These are phyloP conservation scores for human (Homo sapiens) DNA, from an alignment of 2,113 vertebrate genomes.

Conservation along the genomic window DNA sequence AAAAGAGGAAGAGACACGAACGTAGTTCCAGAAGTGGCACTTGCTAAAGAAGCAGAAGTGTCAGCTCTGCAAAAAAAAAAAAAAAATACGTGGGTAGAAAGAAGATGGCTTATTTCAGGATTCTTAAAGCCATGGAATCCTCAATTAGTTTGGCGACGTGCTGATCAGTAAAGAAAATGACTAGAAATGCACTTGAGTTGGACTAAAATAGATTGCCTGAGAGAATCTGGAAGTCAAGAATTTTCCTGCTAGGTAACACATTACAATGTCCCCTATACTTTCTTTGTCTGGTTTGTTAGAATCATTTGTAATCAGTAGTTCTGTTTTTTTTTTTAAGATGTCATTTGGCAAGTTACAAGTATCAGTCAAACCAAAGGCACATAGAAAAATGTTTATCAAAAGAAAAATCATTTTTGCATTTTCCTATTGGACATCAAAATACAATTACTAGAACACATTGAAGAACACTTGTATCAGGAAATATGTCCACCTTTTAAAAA, in stretches of 20 bases:
- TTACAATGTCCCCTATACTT: neutral
- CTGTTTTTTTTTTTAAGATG: neutral
- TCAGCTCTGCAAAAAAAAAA: neutral
- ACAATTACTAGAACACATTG: neutral
- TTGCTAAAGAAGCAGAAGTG: neutral
- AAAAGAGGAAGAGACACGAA: neutral
- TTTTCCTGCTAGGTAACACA: neutral
- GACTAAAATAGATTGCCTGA: conserved; percentile 1
- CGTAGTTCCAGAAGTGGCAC: neutral
- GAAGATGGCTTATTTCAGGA: neutral
- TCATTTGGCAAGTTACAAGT: neutral
- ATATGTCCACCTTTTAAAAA: neutral
- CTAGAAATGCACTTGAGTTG: neutral
- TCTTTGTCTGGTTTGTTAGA: neutral
- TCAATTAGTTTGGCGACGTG: neutral
- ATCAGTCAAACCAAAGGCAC: neutral
- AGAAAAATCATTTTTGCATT: neutral
- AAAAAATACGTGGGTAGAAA: neutral
- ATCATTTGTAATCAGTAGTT: conserved; percentile 5
- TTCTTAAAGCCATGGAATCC: neutral
- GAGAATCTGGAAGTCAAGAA: neutral
- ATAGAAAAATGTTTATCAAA: neutral
- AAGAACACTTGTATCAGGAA: neutral
- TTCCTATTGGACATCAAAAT: neutral
- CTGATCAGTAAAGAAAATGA: neutral